These are phyloP conservation scores for Chlorospingus flavigularis DNA, from an alignment of 2,797 vertebrate genomes.

Conservation along the genomic window DNA sequence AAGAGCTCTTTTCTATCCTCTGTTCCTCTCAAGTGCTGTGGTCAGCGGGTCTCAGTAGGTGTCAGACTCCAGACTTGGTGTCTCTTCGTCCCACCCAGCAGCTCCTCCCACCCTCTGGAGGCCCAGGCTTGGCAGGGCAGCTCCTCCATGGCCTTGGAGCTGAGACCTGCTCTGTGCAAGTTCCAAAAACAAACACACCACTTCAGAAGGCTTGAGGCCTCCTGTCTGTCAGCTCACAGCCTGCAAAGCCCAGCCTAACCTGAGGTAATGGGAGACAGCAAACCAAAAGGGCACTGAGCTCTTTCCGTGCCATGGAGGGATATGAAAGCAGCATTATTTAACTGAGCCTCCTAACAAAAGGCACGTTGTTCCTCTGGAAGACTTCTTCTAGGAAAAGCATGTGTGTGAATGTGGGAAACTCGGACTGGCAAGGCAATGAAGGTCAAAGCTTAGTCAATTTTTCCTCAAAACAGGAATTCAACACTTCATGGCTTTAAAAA, in stretches of 20 bases:
- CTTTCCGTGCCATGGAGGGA: neutral
- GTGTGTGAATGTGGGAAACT: neutral
- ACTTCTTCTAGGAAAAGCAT: conserved; percentile 14
- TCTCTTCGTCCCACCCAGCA: neutral
- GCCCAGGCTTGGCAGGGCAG: neutral
- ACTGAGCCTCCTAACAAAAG: conserved; percentile 47
- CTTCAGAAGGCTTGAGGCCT: neutral
- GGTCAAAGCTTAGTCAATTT: conserved; percentile 48
- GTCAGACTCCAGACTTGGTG: neutral
- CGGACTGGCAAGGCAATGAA: conserved; percentile 26
- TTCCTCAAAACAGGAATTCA: neutral
- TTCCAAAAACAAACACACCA: neutral
- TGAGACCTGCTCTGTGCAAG: fast-evolving
- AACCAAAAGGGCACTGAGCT: neutral
- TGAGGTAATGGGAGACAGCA: neutral
- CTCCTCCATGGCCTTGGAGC: fast-evolving
- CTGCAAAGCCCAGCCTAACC: neutral
- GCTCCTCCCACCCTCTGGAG: neutral
- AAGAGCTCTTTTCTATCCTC: neutral
- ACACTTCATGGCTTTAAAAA: neutral
- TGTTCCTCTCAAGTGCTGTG: fast-evolving
- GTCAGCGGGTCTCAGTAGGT: neutral
- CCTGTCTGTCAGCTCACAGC: neutral
- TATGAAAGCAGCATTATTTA: conserved; percentile 22
- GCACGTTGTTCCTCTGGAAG: conserved; percentile 35